Base-by-base conservation (phyloP, 2,888 invertebrate species). In the Notodonta dromedarius region DNA sequence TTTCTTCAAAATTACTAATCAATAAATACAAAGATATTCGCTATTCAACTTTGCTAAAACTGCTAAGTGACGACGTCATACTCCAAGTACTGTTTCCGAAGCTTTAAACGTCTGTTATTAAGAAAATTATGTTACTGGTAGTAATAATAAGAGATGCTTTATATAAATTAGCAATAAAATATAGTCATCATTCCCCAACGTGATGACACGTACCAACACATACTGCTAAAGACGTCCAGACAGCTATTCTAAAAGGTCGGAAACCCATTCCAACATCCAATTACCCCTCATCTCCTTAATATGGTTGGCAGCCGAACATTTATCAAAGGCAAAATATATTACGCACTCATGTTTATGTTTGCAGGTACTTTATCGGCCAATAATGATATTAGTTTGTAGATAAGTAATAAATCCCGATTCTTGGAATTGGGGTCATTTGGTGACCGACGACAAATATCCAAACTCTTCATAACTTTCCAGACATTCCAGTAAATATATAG, bases 261-360 rank as follows among this genome's bases (percentile, higher is more conserved):
- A 55, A 56, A 57, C 39, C 51, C 14, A 57, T 39, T 50, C 39
- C 24, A 35, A 50, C 51, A 16, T 39, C 46, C 46, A 50, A 50
- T 50, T 51, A 57, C 51, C 35, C n/a, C 48, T 58, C 24, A 58
- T 58, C 53, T 58, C 16, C 46, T 46, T 56, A 56, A 39, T 55
- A 55, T 40, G 55, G n/a, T 55, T 7, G 53, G 13, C 35, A 55
- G 13, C 12, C 8, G 14, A 40, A 55, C 39, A 40, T 14, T 9
- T 40, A 14, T 39, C 55, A 54, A 40, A 40, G 14, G 50, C 24
- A 9, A 16, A 51, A 14, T n/a, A 24, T 51, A 51, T 51, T 16
- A 9, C 11, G 51, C 42, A 16, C 40, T 13, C 12, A 46, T 5
- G n/a, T 42, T 42, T 11, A 9, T 7, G 42, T 12, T 12, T 42